Conservation (phyloP, 2,888 invertebrate species). For the Idaea straminata region DNA sequence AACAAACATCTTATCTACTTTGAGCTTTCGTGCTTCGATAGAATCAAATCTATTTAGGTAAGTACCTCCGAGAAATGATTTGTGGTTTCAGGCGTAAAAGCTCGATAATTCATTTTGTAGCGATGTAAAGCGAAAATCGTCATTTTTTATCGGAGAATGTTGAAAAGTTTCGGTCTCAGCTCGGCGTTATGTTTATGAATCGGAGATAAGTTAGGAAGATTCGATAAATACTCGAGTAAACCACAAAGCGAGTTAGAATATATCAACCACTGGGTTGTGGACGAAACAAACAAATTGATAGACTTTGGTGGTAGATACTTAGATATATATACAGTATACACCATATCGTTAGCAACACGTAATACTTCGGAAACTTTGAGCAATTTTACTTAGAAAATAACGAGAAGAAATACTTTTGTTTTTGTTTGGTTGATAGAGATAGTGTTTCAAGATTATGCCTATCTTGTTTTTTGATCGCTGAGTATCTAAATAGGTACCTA, state of each 20-base stretch:
- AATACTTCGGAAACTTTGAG: neutral
- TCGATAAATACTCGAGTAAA: conserved; percentile 19
- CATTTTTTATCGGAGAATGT: conserved; percentile 20
- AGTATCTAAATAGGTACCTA: neutral
- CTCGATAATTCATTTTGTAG: conserved; percentile 17
- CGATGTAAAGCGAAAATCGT: conserved; percentile 14
- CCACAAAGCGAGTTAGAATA: conserved; percentile 4
- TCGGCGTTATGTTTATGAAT: conserved; percentile 17
- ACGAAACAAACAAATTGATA: conserved; percentile 17
- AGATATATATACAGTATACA: neutral
- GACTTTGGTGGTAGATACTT: conserved; percentile 13
- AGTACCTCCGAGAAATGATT: neutral
- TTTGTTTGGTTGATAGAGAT: neutral
- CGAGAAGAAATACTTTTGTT: neutral
- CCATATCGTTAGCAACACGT: neutral
- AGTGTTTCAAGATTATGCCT: neutral
- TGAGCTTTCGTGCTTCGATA: conserved; percentile 6
- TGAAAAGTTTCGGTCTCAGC: conserved; percentile 18
- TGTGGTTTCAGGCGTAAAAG: conserved; percentile 14
- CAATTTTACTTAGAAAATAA: neutral
- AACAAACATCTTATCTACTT: conserved; percentile 2
- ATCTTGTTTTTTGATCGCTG: neutral
- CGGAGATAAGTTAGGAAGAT: conserved; percentile 22
- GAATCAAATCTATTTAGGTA: conserved; percentile 15
- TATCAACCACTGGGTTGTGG: conserved; percentile 16